phyloP scores from a whole-genome alignment of 2,888 invertebrate genomes.

The Eupeodes luniger region DNA sequence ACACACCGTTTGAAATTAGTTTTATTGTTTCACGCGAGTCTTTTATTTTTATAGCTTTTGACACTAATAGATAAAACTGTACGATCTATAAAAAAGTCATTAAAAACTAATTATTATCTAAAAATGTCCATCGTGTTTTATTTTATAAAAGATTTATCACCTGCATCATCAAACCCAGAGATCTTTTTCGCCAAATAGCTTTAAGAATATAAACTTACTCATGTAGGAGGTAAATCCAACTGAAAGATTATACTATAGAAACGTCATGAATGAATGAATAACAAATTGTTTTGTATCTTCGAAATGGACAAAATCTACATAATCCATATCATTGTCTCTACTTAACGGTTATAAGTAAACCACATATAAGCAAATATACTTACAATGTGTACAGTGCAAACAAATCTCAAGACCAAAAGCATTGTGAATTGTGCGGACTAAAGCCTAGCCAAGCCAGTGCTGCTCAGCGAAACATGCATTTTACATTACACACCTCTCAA shows the following conservation, averaged over 20 bases:
- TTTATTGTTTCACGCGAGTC: too few relatives aligned
- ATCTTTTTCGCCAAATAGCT: conserved; percentile 3
- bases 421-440: conserved; percentile 44
- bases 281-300: conserved; percentile 53
- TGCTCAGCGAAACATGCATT: conserved; percentile 52
- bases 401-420: conserved; percentile 15
- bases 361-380: background rate
- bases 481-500: conserved; percentile 65
- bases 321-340: conserved; percentile 62
- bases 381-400: background rate
- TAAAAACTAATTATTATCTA: conserved; percentile 48
- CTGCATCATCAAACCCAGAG: background rate
- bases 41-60: too few relatives aligned
- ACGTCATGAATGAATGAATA: conserved; percentile 71
- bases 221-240: conserved; percentile 47
- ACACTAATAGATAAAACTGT: background rate
- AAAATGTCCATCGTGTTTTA: background rate
- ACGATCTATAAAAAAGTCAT: conserved; percentile 41
- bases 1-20: too few relatives aligned
- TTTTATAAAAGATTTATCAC: conserved; percentile 8
- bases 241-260: conserved; percentile 4
- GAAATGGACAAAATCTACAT: conserved; percentile 44
- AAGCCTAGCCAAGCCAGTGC: too few relatives aligned
- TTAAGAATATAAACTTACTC: conserved; percentile 5
- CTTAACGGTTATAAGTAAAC: conserved; percentile 59